These are phyloP conservation scores for Mimas tiliae DNA, from an alignment of 2,888 invertebrate genomes.

Conservation along the genomic window DNA sequence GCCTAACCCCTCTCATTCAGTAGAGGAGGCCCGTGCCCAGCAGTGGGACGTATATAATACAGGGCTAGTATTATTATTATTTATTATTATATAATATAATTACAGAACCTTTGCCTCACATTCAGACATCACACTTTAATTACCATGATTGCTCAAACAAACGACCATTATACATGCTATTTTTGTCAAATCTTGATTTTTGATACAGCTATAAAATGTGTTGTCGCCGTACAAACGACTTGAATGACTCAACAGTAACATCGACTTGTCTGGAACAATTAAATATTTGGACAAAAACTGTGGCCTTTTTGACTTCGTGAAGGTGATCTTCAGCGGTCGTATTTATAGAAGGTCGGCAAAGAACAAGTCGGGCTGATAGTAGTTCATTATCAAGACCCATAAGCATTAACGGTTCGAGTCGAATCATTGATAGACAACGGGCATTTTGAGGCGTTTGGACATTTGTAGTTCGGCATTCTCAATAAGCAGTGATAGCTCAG, in stretches of 20 bases:
- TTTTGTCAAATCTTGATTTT: slow-evolving; percentile 46
- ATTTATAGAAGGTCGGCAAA: not conserved
- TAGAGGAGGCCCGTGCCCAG: too few species aligned
- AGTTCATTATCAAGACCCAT: too few species aligned
- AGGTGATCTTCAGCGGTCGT: not conserved
- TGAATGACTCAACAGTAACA: slow-evolving; percentile 8
- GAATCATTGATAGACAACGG: too few species aligned
- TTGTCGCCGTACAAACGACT: slow-evolving; percentile 19
- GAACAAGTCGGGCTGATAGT: not conserved
- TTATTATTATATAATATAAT: not conserved
- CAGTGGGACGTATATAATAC: too few species aligned
- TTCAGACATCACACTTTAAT: slow-evolving; percentile 16
- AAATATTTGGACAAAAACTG: slow-evolving; percentile 1
- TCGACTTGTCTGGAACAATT: slow-evolving; percentile 13
- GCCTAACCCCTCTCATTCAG: too few species aligned
- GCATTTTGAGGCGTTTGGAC: too few species aligned
- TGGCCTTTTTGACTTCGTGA: not conserved
- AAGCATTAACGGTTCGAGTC: too few species aligned
- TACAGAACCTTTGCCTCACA: slow-evolving; percentile 32
- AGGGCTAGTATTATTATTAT: too few species aligned
- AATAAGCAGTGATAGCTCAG: too few species aligned
- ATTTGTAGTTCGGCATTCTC: too few species aligned
- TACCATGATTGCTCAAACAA: slow-evolving; percentile 38
- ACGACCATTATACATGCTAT: slow-evolving; percentile 42
- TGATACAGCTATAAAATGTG: slow-evolving; percentile 37